Evolutionary conservation across 2,888 invertebrate genomes (phyloP).

Genomic region (Philereme vetulata): DNA sequence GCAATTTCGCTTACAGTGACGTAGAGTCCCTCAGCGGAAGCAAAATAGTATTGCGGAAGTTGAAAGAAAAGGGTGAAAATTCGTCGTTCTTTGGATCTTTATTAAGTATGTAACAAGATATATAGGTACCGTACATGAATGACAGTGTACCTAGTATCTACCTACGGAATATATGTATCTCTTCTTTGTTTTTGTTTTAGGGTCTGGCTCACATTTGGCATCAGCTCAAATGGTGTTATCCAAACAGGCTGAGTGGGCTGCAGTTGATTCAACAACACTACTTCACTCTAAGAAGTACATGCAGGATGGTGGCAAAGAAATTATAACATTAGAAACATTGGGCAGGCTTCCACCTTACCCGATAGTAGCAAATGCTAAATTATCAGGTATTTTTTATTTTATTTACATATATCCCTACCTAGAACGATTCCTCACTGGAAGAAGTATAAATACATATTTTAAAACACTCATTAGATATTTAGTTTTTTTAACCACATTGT

Average conservation of each 20-base stretch:
- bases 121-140: background rate
- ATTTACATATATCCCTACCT: background rate
- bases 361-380: conserved; percentile 82
- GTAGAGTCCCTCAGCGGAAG: conserved; percentile 83
- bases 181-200: conserved; percentile 47
- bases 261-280: conserved; percentile 85
- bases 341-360: conserved; percentile 88
- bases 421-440: no score
- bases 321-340: conserved; percentile 83
- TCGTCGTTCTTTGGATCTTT: conserved; percentile 84
- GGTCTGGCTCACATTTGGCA: conserved; percentile 84
- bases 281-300: conserved; percentile 80
- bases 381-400: conserved; percentile 73
- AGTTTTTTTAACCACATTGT: no score
- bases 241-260: conserved; percentile 86
- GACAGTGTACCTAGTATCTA: background rate
- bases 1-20: conserved; percentile 81
- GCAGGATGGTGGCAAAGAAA: conserved; percentile 82
- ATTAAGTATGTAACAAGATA: conserved; percentile 66
- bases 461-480: no score
- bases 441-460: no score
- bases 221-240: conserved; percentile 85
- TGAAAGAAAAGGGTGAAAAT: conserved; percentile 84
- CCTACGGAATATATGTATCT: background rate
- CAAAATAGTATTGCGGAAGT: conserved; percentile 77